Conservation (phyloP, 2,888 invertebrate genomes). For the Meganola albula region DNA sequence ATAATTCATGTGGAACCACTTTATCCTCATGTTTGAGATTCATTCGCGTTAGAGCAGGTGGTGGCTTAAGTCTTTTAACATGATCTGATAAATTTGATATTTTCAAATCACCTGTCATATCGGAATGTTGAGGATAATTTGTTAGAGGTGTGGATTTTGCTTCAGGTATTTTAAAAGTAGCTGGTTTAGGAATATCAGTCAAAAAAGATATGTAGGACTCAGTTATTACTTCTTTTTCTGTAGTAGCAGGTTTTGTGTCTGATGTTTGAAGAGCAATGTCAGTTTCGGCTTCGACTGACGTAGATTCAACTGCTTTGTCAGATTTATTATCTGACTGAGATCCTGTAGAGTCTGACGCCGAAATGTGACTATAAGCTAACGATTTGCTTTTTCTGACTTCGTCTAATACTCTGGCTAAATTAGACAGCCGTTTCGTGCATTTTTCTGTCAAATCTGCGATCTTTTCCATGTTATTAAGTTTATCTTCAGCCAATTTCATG, state of each 20-base stretch:
- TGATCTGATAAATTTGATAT: slow-evolving; percentile 17
- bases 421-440: slow-evolving; percentile 66
- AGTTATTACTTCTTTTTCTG: slow-evolving; percentile 17
- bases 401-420: slow-evolving; percentile 65
- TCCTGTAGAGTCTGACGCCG: slow-evolving; percentile 47
- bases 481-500: slow-evolving; percentile 59
- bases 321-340: slow-evolving; percentile 53
- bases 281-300: slow-evolving; percentile 14
- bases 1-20: slow-evolving; percentile 78
- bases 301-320: slow-evolving; percentile 32
- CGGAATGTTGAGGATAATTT: slow-evolving; percentile 16
- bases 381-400: slow-evolving; percentile 70
- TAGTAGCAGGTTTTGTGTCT: slow-evolving; percentile 13
- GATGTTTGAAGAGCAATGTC: slow-evolving; percentile 17
- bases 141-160: slow-evolving; percentile 8
- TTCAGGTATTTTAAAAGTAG: slow-evolving; percentile 24
- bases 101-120: slow-evolving; percentile 18
- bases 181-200: slow-evolving; percentile 54
- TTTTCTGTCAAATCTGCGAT: slow-evolving; percentile 69
- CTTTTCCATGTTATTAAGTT: slow-evolving; percentile 70
- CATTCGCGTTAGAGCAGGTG: slow-evolving; percentile 61
- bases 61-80: slow-evolving; percentile 51
- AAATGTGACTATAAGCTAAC: slow-evolving; percentile 56
- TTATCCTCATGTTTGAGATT: slow-evolving; percentile 52
- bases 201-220: slow-evolving; percentile 46